Evolutionary conservation across 2,113 vertebrate species (phyloP), one percentile per base, ranked within the genome.

Genomic region (Aythya baeri): DNA sequence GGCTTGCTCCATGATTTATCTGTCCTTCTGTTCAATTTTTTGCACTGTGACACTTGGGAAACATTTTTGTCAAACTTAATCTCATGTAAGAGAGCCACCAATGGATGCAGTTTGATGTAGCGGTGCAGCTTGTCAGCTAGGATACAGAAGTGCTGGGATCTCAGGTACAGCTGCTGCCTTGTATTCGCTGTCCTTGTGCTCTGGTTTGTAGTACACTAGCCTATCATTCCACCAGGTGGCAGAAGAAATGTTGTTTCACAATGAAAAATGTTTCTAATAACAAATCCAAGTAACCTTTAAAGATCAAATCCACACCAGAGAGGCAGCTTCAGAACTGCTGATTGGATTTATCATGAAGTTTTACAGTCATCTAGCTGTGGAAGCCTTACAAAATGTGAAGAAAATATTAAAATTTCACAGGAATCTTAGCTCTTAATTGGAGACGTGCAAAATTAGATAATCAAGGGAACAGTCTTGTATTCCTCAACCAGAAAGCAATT

Each of bases 181-280:
- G 0, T 6, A 4, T 8, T 62, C 38, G 3, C 17, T 1, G 7
- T 77, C 50, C 25, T 22, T 27, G 7, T 31, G 16, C 23, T 74
- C 43, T 9, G 18, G 5, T 22, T 27, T 44, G 26, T 73, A 22
- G 49, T 52, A 34, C 68, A 9, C 23, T 1, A 55, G 67, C 50
- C 17, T 46, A 2, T 31, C 5, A 0, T 66, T 44, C 98, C 97
- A 97, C 96, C 63, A 96, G 98, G 83, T 97, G 98, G 97, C 97
- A 78, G 97, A 86, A 67, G 83, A 87, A 96, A 89, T 61, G 76
- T 65, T 15, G 1, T 55, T 54, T 44, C 57, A 83, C 79, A 89
- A 92, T 97, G 97, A 98, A 91, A 97, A 97, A 97, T 97, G 95
- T 88, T 96, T 96, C 90, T 95, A 96, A 96, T 98, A 97, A 92